Conservation (phyloP, 2,113 vertebrate species). For the Laterallus jamaicensis region DNA sequence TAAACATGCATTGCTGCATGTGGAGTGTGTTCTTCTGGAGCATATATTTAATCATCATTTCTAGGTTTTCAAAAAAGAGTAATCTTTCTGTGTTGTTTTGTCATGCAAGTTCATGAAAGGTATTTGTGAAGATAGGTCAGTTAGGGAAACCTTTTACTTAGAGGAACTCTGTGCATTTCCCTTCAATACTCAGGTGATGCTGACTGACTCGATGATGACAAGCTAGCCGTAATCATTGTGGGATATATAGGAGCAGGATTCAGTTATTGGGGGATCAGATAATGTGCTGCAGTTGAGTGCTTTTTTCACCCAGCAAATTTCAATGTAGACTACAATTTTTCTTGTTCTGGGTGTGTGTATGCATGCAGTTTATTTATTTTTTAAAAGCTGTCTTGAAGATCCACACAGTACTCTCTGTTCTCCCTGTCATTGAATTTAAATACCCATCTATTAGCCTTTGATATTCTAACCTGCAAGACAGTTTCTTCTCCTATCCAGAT, state of each 20-base stretch:
- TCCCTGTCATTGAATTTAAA: background rate
- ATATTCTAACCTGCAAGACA: background rate
- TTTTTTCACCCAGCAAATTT: background rate
- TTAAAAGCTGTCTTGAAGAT: background rate
- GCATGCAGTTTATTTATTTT: background rate
- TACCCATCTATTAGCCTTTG: background rate
- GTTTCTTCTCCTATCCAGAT: background rate
- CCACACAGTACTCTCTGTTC: background rate
- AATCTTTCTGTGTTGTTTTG: background rate
- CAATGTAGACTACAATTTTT: background rate
- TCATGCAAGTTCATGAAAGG: background rate
- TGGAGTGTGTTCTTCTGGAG: background rate
- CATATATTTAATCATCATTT: background rate
- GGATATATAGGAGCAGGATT: fast-evolving
- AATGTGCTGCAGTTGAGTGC: background rate
- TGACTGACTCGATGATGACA: background rate
- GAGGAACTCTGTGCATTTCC: background rate
- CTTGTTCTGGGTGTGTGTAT: background rate
- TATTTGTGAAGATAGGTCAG: background rate
- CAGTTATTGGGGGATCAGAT: background rate
- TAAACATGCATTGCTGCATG: background rate
- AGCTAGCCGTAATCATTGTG: background rate
- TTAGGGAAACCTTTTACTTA: background rate
- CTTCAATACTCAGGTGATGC: background rate
- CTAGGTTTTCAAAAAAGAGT: background rate